Evolutionary conservation across 1,140 invertebrate species (phyloP).

Genomic region (Drosophila rhopaloa): DNA sequence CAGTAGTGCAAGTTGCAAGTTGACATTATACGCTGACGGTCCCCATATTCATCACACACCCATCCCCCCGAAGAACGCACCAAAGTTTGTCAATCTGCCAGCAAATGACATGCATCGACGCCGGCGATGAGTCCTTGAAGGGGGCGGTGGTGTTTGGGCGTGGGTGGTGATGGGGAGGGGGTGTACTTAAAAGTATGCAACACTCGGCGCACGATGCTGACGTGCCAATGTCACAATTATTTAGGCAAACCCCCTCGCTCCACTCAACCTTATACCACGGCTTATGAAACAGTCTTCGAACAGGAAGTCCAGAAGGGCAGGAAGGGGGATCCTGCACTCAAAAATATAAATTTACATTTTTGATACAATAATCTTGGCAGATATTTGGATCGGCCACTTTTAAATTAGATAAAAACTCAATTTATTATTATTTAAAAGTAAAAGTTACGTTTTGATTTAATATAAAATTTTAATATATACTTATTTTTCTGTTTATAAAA

Average conservation of each 20-base stretch:
- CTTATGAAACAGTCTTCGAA: constrained; percentile 32
- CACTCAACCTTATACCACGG: constrained; percentile 12
- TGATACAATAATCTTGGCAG: no score
- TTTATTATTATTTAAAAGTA: no score
- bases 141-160: background rate
- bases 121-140: constrained; percentile 31
- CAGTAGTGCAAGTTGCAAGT: constrained; percentile 71
- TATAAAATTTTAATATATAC: no score
- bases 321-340: background rate
- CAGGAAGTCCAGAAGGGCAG: background rate
- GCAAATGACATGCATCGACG: constrained; percentile 75
- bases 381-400: no score
- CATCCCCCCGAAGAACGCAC: constrained; percentile 19
- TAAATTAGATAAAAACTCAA: no score
- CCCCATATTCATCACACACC: constrained; percentile 60
- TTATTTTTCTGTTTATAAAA: no score
- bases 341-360: background rate
- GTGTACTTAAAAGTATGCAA: constrained; percentile 66
- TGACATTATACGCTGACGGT: constrained; percentile 72
- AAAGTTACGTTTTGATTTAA: no score
- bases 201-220: constrained; percentile 62
- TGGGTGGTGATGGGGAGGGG: constrained; percentile 7
- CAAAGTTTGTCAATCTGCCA: constrained; percentile 76
- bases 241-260: constrained; percentile 30
- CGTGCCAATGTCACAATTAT: constrained; percentile 80